phyloP scores from a whole-genome alignment of 2,888 invertebrate genomes.

The Amphipoea lucens region DNA sequence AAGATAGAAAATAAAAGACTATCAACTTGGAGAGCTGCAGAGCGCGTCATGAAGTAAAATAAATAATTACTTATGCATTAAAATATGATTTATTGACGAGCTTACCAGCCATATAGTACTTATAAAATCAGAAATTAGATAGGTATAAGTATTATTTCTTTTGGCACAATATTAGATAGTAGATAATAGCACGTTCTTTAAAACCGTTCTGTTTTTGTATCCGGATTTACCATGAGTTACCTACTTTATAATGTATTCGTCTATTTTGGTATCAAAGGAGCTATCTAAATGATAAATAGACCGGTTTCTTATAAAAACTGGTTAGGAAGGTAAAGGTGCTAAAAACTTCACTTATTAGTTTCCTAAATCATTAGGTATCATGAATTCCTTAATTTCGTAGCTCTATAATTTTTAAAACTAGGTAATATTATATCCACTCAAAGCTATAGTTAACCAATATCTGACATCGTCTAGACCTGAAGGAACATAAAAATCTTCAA shows the following conservation, averaged over 20 bases:
- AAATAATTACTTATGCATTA: neutral
- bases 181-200: too few relatives aligned
- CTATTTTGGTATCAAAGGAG: slow-evolving; percentile 4
- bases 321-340: slow-evolving; percentile 15
- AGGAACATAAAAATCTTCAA: neutral
- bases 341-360: neutral
- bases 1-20: neutral
- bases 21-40: neutral
- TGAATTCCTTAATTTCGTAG: slow-evolving; percentile 22
- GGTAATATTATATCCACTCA: neutral
- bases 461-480: neutral
- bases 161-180: neutral
- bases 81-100: neutral
- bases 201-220: slow-evolving; percentile 2
- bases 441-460: neutral
- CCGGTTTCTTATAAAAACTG: slow-evolving; percentile 28
- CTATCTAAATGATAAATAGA: slow-evolving; percentile 34
- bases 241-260: neutral
- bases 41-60: neutral
- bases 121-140: neutral
- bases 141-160: neutral
- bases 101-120: neutral
- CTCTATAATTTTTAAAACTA: slow-evolving; percentile 1
- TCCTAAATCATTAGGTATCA: neutral
- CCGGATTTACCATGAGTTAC: neutral